Base-by-base conservation (phyloP, 2,888 invertebrate species). In the Eristalis tenax region DNA sequence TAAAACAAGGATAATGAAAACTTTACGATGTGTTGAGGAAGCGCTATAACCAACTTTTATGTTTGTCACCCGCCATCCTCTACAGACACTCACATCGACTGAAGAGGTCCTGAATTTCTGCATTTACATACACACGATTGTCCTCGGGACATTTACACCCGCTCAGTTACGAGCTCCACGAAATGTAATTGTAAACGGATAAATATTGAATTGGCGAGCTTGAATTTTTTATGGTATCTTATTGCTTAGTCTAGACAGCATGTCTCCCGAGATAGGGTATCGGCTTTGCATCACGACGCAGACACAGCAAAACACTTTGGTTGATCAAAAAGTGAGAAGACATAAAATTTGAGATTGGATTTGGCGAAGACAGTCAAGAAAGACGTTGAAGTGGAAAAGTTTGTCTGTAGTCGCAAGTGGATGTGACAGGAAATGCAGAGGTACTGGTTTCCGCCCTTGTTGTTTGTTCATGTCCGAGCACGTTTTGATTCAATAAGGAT, bases 161-260 rank as follows among this genome's bases (percentile, higher is more conserved):
- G 0, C 43, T 1, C 50, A 50, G 50, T 18, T 18, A 18, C 8
- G 18, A 50, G 18, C 8, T 5, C n/a, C 2, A 4, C 18, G 18
- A 50, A 50, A 50, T 50, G 50, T 50, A 50, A 50, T 50, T 50
- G 50, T 50, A 50, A 50, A 50, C 50, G 50, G 50, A 50, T 50
- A 50, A 50, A 50, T 50, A 50, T 50, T n/a, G 50, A 18, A 50
- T n/a, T 18, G 50, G 50, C 18, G 50, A 50, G 50, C 50, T 50
- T 18, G 18, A 8, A 18, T 50, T 18, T 43, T 50, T 2, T 18
- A 18, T 8, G 18, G 50, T 5, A 18, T 50, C 50, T 50, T 50
- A 50, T 50, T 50, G 50, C 50, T n/a, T 8, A 50, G 50, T 50
- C 50, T 50, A 50, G 50, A 50, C 50, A 18, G 50, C 18, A 18